Conservation (phyloP, 1,140 invertebrate genomes). For the Aphidius ervi region DNA sequence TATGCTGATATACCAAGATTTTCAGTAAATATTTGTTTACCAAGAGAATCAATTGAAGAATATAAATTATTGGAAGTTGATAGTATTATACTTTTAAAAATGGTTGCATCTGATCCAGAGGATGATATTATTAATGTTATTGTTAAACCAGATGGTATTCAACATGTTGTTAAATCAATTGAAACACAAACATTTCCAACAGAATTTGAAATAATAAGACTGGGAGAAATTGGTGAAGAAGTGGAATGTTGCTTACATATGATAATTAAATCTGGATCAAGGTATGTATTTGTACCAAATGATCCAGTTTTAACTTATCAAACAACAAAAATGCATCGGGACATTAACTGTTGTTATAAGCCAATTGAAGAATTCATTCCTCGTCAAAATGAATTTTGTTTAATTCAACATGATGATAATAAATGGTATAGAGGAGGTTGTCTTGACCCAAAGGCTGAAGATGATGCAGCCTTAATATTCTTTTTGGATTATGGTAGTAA, state of each 20-base stretch:
- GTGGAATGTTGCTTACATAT: slow-evolving; percentile 24
- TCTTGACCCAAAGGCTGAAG: slow-evolving; percentile 16
- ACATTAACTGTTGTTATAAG: slow-evolving; percentile 36
- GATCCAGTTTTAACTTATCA: slow-evolving; percentile 33
- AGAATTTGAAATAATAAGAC: slow-evolving; percentile 25
- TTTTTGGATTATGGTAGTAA: slow-evolving; percentile 45
- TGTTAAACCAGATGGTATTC: not conserved
- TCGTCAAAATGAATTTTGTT: slow-evolving; percentile 40
- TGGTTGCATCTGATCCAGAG: slow-evolving; percentile 27
- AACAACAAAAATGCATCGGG: slow-evolving; percentile 28
- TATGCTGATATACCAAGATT: slow-evolving; percentile 17
- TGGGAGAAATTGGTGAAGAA: slow-evolving; percentile 37
- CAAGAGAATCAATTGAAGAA: not conserved
- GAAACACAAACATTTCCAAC: slow-evolving; percentile 5
- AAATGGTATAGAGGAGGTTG: slow-evolving; percentile 41
- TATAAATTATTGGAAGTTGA: slow-evolving; percentile 11
- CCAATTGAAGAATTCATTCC: slow-evolving; percentile 40
- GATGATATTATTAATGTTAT: slow-evolving; percentile 12
- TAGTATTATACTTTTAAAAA: slow-evolving; percentile 23
- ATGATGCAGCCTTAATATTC: slow-evolving; percentile 27
- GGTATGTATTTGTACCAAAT: slow-evolving; percentile 25
- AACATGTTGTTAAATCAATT: no score
- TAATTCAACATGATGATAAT: slow-evolving; percentile 31
- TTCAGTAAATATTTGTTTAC: slow-evolving; percentile 6
- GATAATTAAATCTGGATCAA: slow-evolving; percentile 17